These are phyloP conservation scores for Jacana jacana DNA, from an alignment of 2,113 vertebrate genomes.

Conservation along the genomic window DNA sequence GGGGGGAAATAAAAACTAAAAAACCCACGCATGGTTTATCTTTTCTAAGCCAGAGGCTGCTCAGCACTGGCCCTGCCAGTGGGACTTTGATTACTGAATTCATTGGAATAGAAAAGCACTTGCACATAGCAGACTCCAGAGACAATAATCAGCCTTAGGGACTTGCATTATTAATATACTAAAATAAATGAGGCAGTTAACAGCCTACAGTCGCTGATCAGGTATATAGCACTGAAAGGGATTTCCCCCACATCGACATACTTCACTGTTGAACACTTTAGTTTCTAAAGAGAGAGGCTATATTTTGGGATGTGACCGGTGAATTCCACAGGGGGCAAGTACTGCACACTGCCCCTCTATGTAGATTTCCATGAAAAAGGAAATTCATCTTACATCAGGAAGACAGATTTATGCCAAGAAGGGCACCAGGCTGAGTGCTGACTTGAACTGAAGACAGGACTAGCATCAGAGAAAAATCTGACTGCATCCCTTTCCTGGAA, in stretches of 20 bases:
- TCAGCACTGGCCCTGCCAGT: not conserved
- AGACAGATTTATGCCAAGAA: not conserved
- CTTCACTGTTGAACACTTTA: not conserved
- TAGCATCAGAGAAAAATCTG: not conserved
- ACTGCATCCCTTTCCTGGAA: not conserved
- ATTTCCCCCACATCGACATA: not conserved
- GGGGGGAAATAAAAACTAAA: fast-evolving
- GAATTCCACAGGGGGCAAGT: not conserved
- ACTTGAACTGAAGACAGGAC: not conserved
- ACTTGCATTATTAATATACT: not conserved
- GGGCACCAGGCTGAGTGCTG: not conserved
- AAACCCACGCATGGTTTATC: not conserved
- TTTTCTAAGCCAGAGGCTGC: not conserved
- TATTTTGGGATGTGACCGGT: not conserved
- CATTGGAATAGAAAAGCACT: slow-evolving; percentile 4
- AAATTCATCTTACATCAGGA: not conserved
- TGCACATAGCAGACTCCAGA: not conserved
- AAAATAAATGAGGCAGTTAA: slow-evolving; percentile 10
- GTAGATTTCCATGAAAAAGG: not conserved
- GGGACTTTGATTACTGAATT: not conserved
- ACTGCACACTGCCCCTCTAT: not conserved
- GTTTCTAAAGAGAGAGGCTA: not conserved
- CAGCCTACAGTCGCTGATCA: not conserved
- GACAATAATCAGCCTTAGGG: slow-evolving; percentile 17
- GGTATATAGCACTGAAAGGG: not conserved